Evolutionary conservation across 2,113 vertebrate genomes (phyloP), one percentile per base, ranked within the genome.

Genomic region (Motacilla alba): DNA sequence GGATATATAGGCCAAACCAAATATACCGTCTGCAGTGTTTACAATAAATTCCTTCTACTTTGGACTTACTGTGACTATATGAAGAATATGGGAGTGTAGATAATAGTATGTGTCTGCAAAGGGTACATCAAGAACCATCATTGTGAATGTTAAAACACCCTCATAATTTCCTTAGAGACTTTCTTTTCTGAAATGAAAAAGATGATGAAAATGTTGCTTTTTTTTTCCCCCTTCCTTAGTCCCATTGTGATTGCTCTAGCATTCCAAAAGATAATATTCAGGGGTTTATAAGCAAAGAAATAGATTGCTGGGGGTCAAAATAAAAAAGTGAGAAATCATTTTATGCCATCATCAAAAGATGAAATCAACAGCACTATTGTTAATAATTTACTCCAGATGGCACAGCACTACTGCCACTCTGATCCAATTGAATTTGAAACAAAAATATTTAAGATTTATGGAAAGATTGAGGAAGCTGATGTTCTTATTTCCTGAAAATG

Each of bases 171-270:
- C 60, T 82, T 64, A 75, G n/a, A 30, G 8, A 9, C 14, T 79
- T 82, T 82, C 33, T 7, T 72, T 72, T 79, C 46, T 69, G 11
- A 39, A 90, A 79, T 56, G 1, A 59, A 84, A 73, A 60, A 63
- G 12, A 28, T 15, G 16, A 49, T 35, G 8, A 37, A 43, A 76
- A 69, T 2, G 7, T 5, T 55, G 3, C 0, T 2, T 5, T 7
- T 30, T 19, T 15, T 12, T 41, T 37, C 37, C 27, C 21, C 26
- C 19, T 14, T 23, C 6, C 8, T 60, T 44, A 37, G 11, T 53
- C 22, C 22, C 27, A 64, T 4, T 69, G 10, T 56, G 31, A 52
- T 31, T 75, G 33, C 24, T 62, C 22, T 35, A 60, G 35, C 6
- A 68, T 47, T 68, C 39, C 2, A 11, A 74, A 83, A 47, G 1